Evolutionary conservation across 1,140 invertebrate genomes (phyloP).

Genomic region (Trigoniulus corallinus): DNA sequence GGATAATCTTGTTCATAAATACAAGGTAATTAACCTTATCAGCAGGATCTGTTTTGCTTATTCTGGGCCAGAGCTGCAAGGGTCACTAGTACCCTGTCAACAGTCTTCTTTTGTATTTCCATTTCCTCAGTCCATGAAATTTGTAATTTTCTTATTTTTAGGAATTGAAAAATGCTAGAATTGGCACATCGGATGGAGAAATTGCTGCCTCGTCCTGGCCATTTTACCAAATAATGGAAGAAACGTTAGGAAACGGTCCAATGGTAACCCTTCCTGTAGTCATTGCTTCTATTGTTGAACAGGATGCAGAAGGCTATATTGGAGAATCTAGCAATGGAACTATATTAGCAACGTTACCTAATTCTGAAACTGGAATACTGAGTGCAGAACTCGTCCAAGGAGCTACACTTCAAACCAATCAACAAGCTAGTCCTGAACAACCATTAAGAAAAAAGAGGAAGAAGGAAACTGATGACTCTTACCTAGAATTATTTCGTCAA

Average conservation of each 20-base stretch:
- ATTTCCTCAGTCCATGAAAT: neutral
- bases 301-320: neutral
- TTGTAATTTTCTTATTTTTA: neutral
- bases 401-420: too few species aligned
- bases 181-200: neutral
- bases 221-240: neutral
- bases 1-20: constrained; percentile 6
- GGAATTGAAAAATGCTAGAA: neutral
- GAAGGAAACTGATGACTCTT: neutral
- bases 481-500: neutral
- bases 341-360: neutral
- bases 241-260: neutral
- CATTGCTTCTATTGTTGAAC: neutral
- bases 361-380: neutral
- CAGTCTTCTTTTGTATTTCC: neutral
- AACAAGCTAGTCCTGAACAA: neutral
- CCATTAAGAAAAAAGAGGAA: neutral
- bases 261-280: neutral
- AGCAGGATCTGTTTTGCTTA: neutral
- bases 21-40: neutral
- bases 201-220: neutral
- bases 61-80: neutral
- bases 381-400: neutral
- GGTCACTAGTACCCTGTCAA: too few species aligned
- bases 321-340: neutral